Evolutionary conservation across 2,797 vertebrate genomes (phyloP).

Genomic region (Pampus argenteus): DNA sequence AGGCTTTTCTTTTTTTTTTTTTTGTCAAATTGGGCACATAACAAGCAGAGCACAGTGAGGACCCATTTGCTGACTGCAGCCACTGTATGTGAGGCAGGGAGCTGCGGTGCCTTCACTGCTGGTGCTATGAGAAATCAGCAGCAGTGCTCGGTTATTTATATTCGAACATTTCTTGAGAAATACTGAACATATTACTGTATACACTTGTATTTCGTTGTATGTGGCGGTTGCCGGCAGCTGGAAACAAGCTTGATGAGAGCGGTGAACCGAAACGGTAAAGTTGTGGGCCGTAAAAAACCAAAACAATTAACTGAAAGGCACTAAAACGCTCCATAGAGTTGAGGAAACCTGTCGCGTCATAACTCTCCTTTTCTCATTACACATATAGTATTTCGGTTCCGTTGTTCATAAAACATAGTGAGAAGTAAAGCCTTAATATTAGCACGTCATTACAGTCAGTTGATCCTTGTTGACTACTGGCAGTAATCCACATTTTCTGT

Average conservation of each 20-base stretch:
- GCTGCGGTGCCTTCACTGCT: conserved; percentile 36
- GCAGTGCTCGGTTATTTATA: conserved; percentile 19
- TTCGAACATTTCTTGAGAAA: conserved; percentile 4
- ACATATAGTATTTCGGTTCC: neutral
- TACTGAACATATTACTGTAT: neutral
- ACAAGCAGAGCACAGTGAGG: conserved; percentile 55
- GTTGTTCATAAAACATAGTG: neutral
- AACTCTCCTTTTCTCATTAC: neutral
- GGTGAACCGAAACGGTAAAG: neutral
- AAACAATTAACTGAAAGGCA: neutral
- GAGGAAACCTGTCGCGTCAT: no score
- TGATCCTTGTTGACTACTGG: no score
- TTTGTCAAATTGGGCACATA: conserved; percentile 54
- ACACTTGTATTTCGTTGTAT: neutral
- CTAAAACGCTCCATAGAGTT: neutral
- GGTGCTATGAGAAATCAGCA: conserved; percentile 33
- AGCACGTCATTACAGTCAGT: neutral
- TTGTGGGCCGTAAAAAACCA: neutral
- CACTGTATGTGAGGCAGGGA: conserved; percentile 38
- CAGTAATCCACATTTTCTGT: neutral
- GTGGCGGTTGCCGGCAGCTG: no score
- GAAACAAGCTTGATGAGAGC: neutral
- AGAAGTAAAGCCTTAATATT: neutral
- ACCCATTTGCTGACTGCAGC: conserved; percentile 56
- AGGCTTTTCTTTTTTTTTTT: conserved; percentile 25